Base-by-base conservation (phyloP, 2,888 invertebrate species). In the Aproaerema taeniolella region DNA sequence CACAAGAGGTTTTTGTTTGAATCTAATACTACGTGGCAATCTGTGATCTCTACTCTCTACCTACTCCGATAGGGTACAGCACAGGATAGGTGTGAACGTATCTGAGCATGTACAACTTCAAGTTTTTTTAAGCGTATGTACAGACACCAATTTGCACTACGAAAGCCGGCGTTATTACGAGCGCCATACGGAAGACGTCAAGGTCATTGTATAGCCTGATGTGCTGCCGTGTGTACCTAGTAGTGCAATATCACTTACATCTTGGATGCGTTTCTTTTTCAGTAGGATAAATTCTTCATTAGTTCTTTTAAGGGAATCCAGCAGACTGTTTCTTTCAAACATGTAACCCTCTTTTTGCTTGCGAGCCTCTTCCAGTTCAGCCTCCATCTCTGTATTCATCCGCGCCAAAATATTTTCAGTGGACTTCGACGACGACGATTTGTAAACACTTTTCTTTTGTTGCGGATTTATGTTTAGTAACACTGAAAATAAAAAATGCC, bases 191-290 rank as follows among this genome's bases (percentile, higher is more conserved):
- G n/a, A n/a, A n/a, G n/a, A n/a, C n/a, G n/a, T n/a, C n/a, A n/a
- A n/a, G n/a, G n/a, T n/a, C n/a, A n/a, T n/a, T n/a, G n/a, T n/a
- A n/a, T n/a, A n/a, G n/a, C n/a, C n/a, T n/a, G n/a, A n/a, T n/a
- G n/a, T n/a, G n/a, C n/a, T n/a, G n/a, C n/a, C n/a, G n/a, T n/a
- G n/a, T n/a, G n/a, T n/a, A n/a, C n/a, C n/a, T n/a, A n/a, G n/a
- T n/a, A n/a, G n/a, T n/a, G n/a, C n/a, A n/a, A n/a, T n/a, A n/a
- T 20, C 50, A 88, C 93, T 92, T 72, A 95, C 92, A 79, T 95
- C 95, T 68, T 93, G 92, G 55, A 95, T 87, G 38, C 94, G 88
- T 66, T 94, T 94, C 52, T 91, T 91, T 67, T 94, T 93, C 53
- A 95, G 71, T 44, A 89, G 77, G 67, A 93, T 91, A 55, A 92